phyloP scores from a whole-genome alignment of 2,797 vertebrate species.

The Sparidentex hasta region DNA sequence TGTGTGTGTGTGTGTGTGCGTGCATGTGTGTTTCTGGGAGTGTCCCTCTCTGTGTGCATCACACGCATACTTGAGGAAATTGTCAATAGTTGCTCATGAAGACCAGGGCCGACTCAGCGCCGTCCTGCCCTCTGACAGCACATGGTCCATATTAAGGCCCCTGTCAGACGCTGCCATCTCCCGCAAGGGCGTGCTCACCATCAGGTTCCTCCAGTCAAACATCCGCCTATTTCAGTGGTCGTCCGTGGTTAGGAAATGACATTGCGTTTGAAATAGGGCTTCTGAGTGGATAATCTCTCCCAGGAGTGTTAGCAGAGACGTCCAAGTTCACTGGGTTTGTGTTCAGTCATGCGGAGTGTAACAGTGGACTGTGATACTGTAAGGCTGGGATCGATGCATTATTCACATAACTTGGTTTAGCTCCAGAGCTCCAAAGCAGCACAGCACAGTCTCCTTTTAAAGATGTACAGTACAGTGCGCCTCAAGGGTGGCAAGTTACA shows the following conservation, averaged over 20 bases:
- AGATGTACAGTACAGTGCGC: conserved; percentile 20
- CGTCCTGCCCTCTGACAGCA: conserved; percentile 44
- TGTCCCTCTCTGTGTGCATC: conserved; percentile 62
- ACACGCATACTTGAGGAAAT: conserved; percentile 84
- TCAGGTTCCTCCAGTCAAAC: conserved; percentile 36
- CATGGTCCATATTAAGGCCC: conserved; percentile 75
- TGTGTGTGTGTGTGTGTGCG: not conserved
- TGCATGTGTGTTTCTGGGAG: conserved; percentile 27
- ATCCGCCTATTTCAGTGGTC: conserved; percentile 52
- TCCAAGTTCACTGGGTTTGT: conserved; percentile 77
- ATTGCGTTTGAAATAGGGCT: conserved; percentile 67
- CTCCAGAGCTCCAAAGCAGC: conserved; percentile 48
- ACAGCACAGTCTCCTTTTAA: conserved; percentile 49
- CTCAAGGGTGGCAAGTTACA: conserved; percentile 15
- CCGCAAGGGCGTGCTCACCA: conserved; percentile 35
- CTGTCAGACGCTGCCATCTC: conserved; percentile 43
- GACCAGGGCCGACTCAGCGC: conserved; percentile 48
- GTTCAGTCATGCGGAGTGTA: conserved; percentile 74
- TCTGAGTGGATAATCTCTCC: conserved; percentile 68
- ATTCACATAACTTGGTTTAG: conserved; percentile 75
- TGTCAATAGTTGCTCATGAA: conserved; percentile 73
- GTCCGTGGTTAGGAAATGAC: conserved; percentile 72
- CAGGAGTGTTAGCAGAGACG: conserved; percentile 59
- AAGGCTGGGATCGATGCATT: conserved; percentile 74
- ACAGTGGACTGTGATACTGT: conserved; percentile 72